Conservation (phyloP, 2,797 vertebrate genomes). For the Columba guinea region DNA sequence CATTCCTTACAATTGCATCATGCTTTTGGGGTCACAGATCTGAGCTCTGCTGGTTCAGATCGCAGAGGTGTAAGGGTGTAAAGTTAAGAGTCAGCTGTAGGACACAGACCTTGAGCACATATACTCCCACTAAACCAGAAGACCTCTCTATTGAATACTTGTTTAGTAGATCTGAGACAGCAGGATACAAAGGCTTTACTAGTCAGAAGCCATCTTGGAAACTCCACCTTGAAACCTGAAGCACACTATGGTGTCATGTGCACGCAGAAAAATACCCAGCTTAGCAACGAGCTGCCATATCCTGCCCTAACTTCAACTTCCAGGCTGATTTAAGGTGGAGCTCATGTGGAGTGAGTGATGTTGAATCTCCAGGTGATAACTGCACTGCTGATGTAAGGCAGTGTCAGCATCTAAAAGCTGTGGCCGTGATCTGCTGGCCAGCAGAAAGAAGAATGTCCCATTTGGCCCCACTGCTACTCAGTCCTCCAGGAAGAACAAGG, state of each 20-base stretch:
- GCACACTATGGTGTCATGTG: neutral
- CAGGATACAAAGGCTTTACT: neutral
- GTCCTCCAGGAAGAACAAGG: neutral
- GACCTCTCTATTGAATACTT: neutral
- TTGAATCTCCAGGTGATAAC: neutral
- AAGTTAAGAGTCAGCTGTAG: neutral
- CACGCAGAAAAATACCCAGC: neutral
- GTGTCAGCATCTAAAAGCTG: neutral
- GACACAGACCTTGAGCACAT: neutral
- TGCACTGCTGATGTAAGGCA: neutral
- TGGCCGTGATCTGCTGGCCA: neutral
- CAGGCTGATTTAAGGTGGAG: constrained; percentile 36
- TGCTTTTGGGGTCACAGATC: neutral
- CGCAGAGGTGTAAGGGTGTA: neutral
- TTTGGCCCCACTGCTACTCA: neutral
- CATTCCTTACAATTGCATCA: no score
- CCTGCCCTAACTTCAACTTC: neutral
- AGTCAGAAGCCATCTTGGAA: neutral
- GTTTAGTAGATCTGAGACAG: neutral
- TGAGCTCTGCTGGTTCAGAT: neutral
- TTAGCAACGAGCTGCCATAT: constrained; percentile 17
- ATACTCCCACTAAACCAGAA: neutral
- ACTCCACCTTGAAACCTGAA: constrained; percentile 42
- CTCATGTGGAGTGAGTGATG: neutral
- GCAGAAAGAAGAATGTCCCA: neutral